A percentile compares a stretch with the other conserved stretches of the same genome.
Evolutionary conservation across 1,140 invertebrate genomes (phyloP).

Genomic region (Formica exsecta): DNA sequence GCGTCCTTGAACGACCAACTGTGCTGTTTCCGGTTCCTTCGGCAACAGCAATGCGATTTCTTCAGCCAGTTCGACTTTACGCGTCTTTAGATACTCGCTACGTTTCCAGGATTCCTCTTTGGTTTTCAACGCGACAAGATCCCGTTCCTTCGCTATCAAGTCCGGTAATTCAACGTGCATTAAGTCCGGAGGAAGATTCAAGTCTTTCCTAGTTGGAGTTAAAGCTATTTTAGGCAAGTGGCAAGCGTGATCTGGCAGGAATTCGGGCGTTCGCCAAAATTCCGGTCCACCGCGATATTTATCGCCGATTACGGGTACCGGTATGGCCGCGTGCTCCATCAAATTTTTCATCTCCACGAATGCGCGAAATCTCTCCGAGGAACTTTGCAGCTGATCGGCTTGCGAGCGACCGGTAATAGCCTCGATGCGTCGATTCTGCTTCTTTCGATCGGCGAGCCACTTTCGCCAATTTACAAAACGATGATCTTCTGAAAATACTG

Average conservation of each 20-base stretch:
- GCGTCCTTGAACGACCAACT: constrained; percentile 63
- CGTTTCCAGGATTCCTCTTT: constrained; percentile 60
- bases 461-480: constrained; percentile 78
- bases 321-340: constrained; percentile 78
- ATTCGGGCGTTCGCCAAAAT: constrained; percentile 72
- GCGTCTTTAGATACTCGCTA: constrained; percentile 65
- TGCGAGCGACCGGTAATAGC: constrained; percentile 76
- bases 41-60: constrained; percentile 62
- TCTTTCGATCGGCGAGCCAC: constrained; percentile 73
- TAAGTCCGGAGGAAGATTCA: constrained; percentile 73
- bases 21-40: constrained; percentile 61
- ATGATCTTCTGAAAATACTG: constrained; percentile 69
- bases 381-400: constrained; percentile 80
- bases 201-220: constrained; percentile 52
- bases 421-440: constrained; percentile 54
- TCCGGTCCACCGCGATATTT: constrained; percentile 78
- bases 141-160: constrained; percentile 80
- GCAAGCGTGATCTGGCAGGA: constrained; percentile 47
- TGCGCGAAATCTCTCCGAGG: constrained; percentile 75
- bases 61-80: constrained; percentile 49
- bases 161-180: constrained; percentile 84
- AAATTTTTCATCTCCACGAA: constrained; percentile 75
- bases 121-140: background rate
- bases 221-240: constrained; percentile 55
- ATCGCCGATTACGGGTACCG: constrained; percentile 73